phyloP scores from a whole-genome alignment of 1,140 invertebrate species.

The Saccostrea glomerata region DNA sequence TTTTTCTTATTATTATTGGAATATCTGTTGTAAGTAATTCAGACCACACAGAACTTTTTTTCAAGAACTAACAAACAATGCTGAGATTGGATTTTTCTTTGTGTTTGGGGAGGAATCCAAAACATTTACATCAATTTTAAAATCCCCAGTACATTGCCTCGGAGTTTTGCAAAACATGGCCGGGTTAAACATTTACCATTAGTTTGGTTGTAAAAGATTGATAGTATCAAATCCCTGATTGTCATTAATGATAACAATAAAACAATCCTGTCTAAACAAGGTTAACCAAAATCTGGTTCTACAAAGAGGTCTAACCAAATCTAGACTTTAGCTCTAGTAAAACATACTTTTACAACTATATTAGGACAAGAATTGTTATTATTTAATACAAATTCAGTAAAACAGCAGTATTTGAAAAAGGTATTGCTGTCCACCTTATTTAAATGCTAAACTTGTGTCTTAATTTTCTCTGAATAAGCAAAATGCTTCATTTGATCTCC shows the following conservation, averaged over 20 bases:
- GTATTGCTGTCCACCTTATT: too few species aligned
- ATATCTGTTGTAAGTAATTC: background rate
- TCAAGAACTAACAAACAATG: background rate
- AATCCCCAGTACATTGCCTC: background rate
- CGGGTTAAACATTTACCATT: background rate
- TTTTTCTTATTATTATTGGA: background rate
- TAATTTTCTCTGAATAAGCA: too few species aligned
- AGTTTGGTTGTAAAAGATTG: constrained; percentile 2
- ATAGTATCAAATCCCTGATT: constrained; percentile 3
- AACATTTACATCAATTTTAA: background rate
- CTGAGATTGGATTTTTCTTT: background rate
- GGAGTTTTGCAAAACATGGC: background rate
- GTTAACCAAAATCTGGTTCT: too few species aligned
- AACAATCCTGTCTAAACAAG: background rate
- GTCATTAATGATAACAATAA: background rate
- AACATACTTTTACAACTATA: too few species aligned
- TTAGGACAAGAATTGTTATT: too few species aligned
- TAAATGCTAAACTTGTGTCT: too few species aligned
- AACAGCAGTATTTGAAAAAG: too few species aligned
- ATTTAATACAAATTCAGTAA: too few species aligned
- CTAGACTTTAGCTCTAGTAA: too few species aligned
- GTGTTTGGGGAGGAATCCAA: background rate
- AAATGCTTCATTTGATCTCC: too few species aligned
- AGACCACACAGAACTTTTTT: constrained; percentile 3
- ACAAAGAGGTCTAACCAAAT: too few species aligned